These are phyloP conservation scores for Heteromurus nitidus DNA, from an alignment of 2,888 invertebrate genomes.

Conservation along the genomic window DNA sequence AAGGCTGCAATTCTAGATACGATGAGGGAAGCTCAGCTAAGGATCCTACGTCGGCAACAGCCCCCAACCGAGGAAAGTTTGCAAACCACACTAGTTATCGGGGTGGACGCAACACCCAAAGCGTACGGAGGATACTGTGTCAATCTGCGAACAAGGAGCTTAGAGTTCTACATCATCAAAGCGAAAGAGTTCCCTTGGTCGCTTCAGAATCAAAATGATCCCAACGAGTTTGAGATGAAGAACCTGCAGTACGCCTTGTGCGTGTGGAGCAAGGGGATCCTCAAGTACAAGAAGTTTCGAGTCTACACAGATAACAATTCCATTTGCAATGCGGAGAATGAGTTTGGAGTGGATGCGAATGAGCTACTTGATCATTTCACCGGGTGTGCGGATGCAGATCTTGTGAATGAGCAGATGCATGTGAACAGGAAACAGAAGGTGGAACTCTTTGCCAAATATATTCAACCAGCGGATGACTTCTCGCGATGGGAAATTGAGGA, in stretches of 20 bases:
- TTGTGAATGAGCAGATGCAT: constrained; percentile 7
- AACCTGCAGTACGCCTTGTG: constrained; percentile 50
- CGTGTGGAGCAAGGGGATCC: constrained; percentile 40
- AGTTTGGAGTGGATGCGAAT: constrained; percentile 15
- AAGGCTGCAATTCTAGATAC: not conserved
- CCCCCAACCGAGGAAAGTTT: constrained; percentile 6
- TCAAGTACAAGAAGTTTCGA: constrained; percentile 34
- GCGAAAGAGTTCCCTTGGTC: constrained; percentile 34
- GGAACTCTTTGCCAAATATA: constrained; percentile 19
- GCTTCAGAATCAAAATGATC: constrained; percentile 17
- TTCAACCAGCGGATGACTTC: constrained; percentile 40
- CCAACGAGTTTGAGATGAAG: constrained; percentile 57
- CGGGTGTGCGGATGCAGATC: constrained; percentile 18
- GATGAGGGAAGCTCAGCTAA: constrained; percentile 27
- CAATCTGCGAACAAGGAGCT: constrained; percentile 20
- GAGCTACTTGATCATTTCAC: constrained; percentile 37
- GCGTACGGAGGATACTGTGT: constrained; percentile 51
- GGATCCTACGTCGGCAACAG: not conserved
- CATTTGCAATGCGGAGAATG: not conserved
- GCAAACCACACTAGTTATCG: constrained; percentile 28
- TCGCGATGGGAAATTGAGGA: constrained; percentile 40
- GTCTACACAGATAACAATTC: constrained; percentile 57
- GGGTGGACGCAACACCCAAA: constrained; percentile 51
- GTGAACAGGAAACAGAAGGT: constrained; percentile 16
- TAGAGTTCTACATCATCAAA: constrained; percentile 51